These are phyloP conservation scores for Drosophila anomalipes DNA, from an alignment of 2,888 invertebrate species.

Conservation along the genomic window DNA sequence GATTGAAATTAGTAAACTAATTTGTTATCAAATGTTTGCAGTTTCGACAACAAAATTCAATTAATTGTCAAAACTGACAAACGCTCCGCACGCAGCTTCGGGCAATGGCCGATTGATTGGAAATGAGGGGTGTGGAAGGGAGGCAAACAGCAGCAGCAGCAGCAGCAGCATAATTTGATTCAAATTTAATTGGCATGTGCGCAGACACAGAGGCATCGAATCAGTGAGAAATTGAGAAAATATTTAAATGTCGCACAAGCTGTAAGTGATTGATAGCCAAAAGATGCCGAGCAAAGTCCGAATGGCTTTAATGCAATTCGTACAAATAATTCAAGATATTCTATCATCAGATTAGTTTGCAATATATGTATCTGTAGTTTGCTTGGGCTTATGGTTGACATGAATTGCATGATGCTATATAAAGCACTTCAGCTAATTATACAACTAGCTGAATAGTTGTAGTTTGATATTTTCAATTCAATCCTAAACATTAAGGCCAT, in stretches of 20 bases:
- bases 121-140: not conserved
- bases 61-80: conserved; percentile 79
- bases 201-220: conserved; percentile 26
- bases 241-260: conserved; percentile 63
- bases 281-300: conserved; percentile 2
- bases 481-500: conserved; percentile 24
- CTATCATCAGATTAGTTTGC: conserved; percentile 3
- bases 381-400: conserved; percentile 10
- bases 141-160: conserved; percentile 15
- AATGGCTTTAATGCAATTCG: not conserved
- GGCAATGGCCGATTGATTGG: conserved; percentile 15
- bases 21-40: conserved; percentile 82
- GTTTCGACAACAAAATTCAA: conserved; percentile 79
- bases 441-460: conserved; percentile 22
- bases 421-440: conserved; percentile 51
- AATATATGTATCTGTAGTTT: not conserved
- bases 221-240: conserved; percentile 67
- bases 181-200: conserved; percentile 73
- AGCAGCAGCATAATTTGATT: conserved; percentile 71
- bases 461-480: conserved; percentile 16
- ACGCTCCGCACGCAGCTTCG: conserved; percentile 37
- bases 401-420: conserved; percentile 8
- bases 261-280: conserved; percentile 38
- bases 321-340: conserved; percentile 5
- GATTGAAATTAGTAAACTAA: conserved; percentile 82